Evolutionary conservation across 2,888 invertebrate genomes (phyloP), one percentile per base, ranked within the genome.

Genomic region (Macaria notata): DNA sequence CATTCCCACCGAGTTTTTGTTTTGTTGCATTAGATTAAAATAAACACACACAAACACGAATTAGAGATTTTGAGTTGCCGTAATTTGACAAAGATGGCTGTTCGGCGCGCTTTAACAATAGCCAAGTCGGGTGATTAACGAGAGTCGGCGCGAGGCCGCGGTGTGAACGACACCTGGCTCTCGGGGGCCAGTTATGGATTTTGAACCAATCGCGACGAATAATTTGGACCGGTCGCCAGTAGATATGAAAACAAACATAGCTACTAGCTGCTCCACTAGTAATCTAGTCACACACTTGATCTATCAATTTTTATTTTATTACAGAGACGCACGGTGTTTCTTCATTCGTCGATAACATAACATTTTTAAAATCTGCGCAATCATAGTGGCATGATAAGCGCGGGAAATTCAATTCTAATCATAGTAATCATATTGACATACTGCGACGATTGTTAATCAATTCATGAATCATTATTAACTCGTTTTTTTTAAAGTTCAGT

Each of bases 81-180:
- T 90, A 88, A 88, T 89, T 90, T 88, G 89, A 91, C 88, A 89
- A 91, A 90, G 89, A 91, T 91, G 90, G 90, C 88, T 88, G 89
- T 86, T 84, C 86, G 82, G 82, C 83, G 88, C 86, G 83, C 82
- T 86, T 83, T 86, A 88, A 89, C 90, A 90, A 89, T 89, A 90
- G 88, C 86, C 86, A 86, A 85, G 85, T 85, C 86, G 89, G 86
- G 86, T 89, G 89, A 89, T 89, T 91, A 88, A 89, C 88, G 89
- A 90, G 90, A 88, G 88, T 88, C 88, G 88, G 86, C 89, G 89
- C 89, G 89, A 88, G 88, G 91, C 90, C 91, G 90, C 91, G 90
- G 91, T 92, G 92, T 92, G 91, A 92, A 92, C 91, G 91, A 92
- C 91, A 92, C 92, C 91, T 91, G 91, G 90, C 88, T 87, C 86